These are phyloP conservation scores for Arbacia lixula DNA, from an alignment of 53 echinoderm and acorn worm genomes.

Conservation along the genomic window DNA sequence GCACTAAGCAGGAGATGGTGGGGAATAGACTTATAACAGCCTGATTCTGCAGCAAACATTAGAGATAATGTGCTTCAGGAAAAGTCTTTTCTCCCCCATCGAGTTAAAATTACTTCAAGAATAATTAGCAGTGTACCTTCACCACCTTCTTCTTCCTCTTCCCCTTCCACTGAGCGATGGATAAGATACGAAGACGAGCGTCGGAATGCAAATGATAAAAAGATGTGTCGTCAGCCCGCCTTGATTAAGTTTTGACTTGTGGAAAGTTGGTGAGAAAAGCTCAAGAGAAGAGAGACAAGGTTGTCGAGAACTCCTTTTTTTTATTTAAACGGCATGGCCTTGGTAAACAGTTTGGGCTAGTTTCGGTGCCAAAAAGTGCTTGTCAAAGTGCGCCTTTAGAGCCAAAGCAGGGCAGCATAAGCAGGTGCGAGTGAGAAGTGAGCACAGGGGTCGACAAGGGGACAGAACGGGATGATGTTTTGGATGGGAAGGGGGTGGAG, in stretches of 20 bases:
- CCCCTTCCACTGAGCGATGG: slow-evolving; percentile 25
- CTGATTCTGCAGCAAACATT: too few species aligned
- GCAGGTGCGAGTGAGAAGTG: slow-evolving; percentile 45
- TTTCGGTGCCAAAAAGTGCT: slow-evolving; percentile 44
- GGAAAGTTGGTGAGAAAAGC: slow-evolving; percentile 28
- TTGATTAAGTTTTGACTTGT: slow-evolving; percentile 12
- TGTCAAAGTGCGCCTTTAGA: slow-evolving; percentile 7
- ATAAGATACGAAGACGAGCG: neutral
- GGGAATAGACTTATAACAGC: too few species aligned
- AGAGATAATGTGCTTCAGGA: too few species aligned
- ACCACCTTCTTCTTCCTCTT: slow-evolving; percentile 1
- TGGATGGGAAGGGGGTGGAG: neutral
- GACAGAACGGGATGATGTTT: neutral
- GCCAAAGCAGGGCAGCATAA: slow-evolving; percentile 44
- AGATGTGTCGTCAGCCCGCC: slow-evolving; percentile 35
- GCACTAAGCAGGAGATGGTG: too few species aligned
- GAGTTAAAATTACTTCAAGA: slow-evolving; percentile 8
- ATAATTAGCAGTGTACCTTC: slow-evolving; percentile 51
- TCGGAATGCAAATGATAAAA: slow-evolving; percentile 52
- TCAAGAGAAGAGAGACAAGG: slow-evolving; percentile 18
- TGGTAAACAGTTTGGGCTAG: too few species aligned
- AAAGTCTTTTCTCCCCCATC: slow-evolving; percentile 32
- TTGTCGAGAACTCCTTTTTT: slow-evolving; percentile 12
- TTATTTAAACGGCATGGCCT: slow-evolving; percentile 21
- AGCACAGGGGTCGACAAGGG: slow-evolving; percentile 22